Evolutionary conservation across 2,888 invertebrate genomes (phyloP).

Genomic region (Ptychoptera contaminata): DNA sequence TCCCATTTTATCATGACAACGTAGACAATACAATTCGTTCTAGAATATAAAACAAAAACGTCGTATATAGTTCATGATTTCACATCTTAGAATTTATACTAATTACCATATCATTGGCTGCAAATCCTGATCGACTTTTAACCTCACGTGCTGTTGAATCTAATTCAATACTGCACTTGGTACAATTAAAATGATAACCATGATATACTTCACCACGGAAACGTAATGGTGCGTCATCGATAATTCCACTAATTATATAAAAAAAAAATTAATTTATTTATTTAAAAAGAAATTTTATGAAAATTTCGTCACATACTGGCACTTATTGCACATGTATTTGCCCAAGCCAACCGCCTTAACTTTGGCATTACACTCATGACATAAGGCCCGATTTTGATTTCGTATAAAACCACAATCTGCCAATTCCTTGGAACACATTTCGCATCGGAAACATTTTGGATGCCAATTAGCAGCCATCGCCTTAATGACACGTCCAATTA

Average conservation of each 20-base stretch:
- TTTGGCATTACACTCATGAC: slow-evolving; percentile 91
- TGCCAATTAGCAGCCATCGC: slow-evolving; percentile 99
- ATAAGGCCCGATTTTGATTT: slow-evolving; percentile 63
- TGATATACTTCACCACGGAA: slow-evolving; percentile 96
- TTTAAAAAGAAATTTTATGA: background rate
- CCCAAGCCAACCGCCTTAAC: slow-evolving; percentile 90
- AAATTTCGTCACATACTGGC: slow-evolving; percentile 75
- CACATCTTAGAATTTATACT: background rate
- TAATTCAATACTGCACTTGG: slow-evolving; percentile 79
- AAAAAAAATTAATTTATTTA: background rate
- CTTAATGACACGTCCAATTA: slow-evolving; percentile 97
- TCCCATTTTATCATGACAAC: slow-evolving; percentile 99
- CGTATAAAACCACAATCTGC: slow-evolving; percentile 97
- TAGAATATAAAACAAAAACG: slow-evolving; percentile 22
- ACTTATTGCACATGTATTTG: slow-evolving; percentile 95
- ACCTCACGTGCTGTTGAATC: slow-evolving; percentile 95
- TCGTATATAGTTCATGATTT: background rate
- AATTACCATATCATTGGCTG: slow-evolving; percentile 71
- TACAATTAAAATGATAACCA: slow-evolving; percentile 98
- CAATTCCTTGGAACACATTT: slow-evolving; percentile 78
- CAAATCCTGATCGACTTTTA: slow-evolving; percentile 74
- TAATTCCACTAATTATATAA: slow-evolving; percentile 51
- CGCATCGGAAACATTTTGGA: slow-evolving; percentile 93
- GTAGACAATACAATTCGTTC: slow-evolving; percentile 92
- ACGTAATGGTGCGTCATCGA: slow-evolving; percentile 78